phyloP scores from a whole-genome alignment of 1,140 invertebrate species.

The Heliothis virescens region DNA sequence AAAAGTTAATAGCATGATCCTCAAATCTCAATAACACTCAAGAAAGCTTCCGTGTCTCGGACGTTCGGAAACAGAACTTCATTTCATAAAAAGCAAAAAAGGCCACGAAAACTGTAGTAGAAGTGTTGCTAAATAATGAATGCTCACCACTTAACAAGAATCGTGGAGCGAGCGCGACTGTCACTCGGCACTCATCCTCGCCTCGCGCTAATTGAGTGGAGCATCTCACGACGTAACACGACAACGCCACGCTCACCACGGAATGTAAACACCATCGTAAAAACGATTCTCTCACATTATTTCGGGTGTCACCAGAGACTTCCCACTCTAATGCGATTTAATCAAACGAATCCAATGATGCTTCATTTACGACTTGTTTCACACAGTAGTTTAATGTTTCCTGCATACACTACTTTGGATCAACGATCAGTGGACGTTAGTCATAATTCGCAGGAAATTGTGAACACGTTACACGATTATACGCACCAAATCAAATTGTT shows the following conservation, averaged over 20 bases:
- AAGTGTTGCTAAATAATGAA: constrained; percentile 47
- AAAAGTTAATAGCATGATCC: constrained; percentile 13
- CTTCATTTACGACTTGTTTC: neutral
- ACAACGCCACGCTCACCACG: constrained; percentile 29
- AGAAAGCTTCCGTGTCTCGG: constrained; percentile 11
- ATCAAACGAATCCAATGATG: constrained; percentile 25
- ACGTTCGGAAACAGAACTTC: constrained; percentile 31
- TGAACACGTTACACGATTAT: constrained; percentile 3
- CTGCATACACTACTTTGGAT: constrained; percentile 6
- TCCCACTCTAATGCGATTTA: neutral
- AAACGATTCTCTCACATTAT: constrained; percentile 46
- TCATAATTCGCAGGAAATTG: constrained; percentile 7
- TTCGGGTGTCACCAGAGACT: constrained; percentile 22
- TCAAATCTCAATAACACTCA: constrained; percentile 30
- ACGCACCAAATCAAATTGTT: neutral
- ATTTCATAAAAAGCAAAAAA: constrained; percentile 18
- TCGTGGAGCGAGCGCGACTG: constrained; percentile 39
- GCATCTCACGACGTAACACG: constrained; percentile 35
- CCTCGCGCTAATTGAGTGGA: constrained; percentile 46
- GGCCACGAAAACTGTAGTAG: constrained; percentile 34
- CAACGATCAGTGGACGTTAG: constrained; percentile 5
- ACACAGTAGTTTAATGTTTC: constrained; percentile 7
- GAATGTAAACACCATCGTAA: constrained; percentile 50
- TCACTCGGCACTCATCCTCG: constrained; percentile 45
- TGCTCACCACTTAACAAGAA: constrained; percentile 44